These are phyloP conservation scores for Ophonus ardosiacus DNA, from an alignment of 2,888 invertebrate genomes.

Conservation along the genomic window DNA sequence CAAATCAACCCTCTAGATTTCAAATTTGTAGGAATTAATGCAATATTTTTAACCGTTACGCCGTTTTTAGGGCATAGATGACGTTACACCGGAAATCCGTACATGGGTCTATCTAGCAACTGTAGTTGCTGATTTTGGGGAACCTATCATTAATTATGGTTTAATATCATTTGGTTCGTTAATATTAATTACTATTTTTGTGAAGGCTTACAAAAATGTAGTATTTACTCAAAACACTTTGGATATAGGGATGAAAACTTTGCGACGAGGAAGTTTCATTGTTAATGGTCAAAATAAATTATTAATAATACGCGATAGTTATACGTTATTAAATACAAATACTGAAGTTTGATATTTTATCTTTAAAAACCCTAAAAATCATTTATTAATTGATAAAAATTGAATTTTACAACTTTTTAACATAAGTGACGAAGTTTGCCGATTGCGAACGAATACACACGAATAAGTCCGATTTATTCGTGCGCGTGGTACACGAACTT, in stretches of 20 bases:
- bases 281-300: conserved; percentile 80
- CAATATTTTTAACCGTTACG: not conserved
- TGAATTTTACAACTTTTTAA: too few species aligned
- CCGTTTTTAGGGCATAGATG: conserved; percentile 83
- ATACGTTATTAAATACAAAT: conserved; percentile 74
- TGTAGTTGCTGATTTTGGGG: conserved; percentile 85
- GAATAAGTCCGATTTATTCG: too few species aligned
- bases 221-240: conserved; percentile 86
- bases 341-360: conserved; percentile 69
- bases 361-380: conserved; percentile 72
- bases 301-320: conserved; percentile 80
- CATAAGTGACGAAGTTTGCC: too few species aligned
- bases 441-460: too few species aligned
- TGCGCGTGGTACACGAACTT: too few species aligned
- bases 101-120: conserved; percentile 90
- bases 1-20: too few species aligned
- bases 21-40: too few species aligned
- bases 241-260: conserved; percentile 85
- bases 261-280: conserved; percentile 81
- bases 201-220: conserved; percentile 86
- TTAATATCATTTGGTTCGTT: conserved; percentile 84
- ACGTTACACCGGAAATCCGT: conserved; percentile 87
- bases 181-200: conserved; percentile 82
- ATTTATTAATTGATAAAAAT: too few species aligned
- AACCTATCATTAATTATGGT: conserved; percentile 84